A percentile compares a stretch with the other conserved stretches of the same genome.
Evolutionary conservation across 2,888 invertebrate genomes (phyloP).

Genomic region (Callyntrura sp.): DNA sequence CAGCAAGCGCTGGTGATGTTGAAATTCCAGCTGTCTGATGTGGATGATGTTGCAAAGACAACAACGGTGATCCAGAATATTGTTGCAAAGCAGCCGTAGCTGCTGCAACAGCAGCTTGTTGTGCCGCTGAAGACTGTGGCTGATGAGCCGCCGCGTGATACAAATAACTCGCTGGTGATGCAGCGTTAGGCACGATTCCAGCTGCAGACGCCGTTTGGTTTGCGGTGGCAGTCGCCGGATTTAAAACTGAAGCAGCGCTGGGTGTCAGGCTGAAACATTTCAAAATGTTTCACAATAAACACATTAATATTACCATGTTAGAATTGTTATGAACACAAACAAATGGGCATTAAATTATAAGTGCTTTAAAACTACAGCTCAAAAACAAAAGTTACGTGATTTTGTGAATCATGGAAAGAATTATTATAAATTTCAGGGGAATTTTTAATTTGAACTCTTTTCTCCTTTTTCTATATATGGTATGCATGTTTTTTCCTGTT

Average conservation of each 20-base stretch:
- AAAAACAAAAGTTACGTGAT: slow-evolving; percentile 5
- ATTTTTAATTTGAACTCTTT: slow-evolving; percentile 2
- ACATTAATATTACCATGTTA: background rate
- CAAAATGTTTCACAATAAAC: background rate
- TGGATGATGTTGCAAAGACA: slow-evolving; percentile 70
- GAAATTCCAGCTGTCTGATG: slow-evolving; percentile 67
- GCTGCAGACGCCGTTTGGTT: background rate
- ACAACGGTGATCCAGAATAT: slow-evolving; percentile 89
- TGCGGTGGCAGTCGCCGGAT: background rate
- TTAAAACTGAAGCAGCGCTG: slow-evolving; percentile 39
- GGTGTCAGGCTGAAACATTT: slow-evolving; percentile 39
- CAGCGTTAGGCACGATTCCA: slow-evolving; percentile 86
- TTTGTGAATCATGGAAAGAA: background rate
- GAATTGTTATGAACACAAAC: slow-evolving; percentile 28
- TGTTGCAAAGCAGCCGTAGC: slow-evolving; percentile 92
- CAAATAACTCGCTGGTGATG: slow-evolving; percentile 80
- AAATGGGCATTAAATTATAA: background rate
- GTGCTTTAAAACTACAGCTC: slow-evolving; percentile 1
- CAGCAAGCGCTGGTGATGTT: slow-evolving; percentile 81
- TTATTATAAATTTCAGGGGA: background rate
- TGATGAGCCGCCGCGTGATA: slow-evolving; percentile 85
- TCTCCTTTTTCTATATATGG: background rate
- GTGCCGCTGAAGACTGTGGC: slow-evolving; percentile 89
- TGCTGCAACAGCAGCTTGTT: slow-evolving; percentile 90
- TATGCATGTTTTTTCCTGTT: background rate